A percentile compares a stretch with the other conserved stretches of the same genome.
These are phyloP conservation scores for Abscondita cerata DNA, from an alignment of 2,888 invertebrate species.

Conservation along the genomic window DNA sequence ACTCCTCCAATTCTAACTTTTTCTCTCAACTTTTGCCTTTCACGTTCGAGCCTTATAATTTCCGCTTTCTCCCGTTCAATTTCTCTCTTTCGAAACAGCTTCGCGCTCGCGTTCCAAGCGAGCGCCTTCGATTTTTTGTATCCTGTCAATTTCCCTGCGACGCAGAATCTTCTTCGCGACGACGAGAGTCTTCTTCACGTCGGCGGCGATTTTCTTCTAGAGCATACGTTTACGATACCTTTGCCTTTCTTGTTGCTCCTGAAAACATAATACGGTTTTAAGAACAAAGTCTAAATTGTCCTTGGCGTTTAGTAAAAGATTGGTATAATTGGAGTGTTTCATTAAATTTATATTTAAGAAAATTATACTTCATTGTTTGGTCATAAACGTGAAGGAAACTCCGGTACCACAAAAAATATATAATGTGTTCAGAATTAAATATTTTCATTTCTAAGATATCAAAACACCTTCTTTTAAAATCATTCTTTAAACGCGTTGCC, in stretches of 20 bases:
- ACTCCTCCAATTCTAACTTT: constrained; percentile 70
- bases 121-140: constrained; percentile 84
- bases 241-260: constrained; percentile 78
- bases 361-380: no score
- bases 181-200: constrained; percentile 77
- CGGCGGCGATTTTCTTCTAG: constrained; percentile 84
- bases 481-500: no score
- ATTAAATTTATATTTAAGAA: no score
- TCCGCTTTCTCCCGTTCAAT: constrained; percentile 90
- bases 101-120: constrained; percentile 83
- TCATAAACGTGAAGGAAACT: no score
- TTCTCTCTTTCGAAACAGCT: constrained; percentile 85
- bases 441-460: no score
- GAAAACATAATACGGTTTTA: no score
- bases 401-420: no score
- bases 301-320: no score
- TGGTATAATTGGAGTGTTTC: no score
- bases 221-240: constrained; percentile 77
- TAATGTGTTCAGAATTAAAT: no score
- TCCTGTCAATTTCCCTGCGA: constrained; percentile 79
- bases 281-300: no score
- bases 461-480: no score
- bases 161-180: constrained; percentile 80
- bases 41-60: constrained; percentile 82
- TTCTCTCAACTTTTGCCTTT: constrained; percentile 76